Conservation (phyloP, 2,797 vertebrate genomes). For the Neosilurus hyrtlii region DNA sequence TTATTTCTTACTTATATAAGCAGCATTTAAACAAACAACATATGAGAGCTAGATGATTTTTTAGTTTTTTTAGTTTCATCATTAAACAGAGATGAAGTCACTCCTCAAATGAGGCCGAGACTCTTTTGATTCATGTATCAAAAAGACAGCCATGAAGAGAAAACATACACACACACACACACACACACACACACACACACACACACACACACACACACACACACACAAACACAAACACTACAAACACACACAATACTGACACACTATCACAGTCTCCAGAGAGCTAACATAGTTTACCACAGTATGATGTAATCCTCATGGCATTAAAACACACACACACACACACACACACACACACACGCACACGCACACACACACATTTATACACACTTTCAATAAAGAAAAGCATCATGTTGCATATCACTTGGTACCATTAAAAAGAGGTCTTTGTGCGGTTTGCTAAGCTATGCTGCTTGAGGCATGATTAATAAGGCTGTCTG, state of each 20-base stretch:
- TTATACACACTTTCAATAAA: constrained; percentile 53
- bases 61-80: constrained; percentile 32
- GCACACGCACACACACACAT: constrained; percentile 35
- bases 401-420: constrained; percentile 46
- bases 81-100: constrained; percentile 34
- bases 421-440: constrained; percentile 54
- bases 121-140: constrained; percentile 19
- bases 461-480: constrained; percentile 54
- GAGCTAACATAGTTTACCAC: constrained; percentile 48
- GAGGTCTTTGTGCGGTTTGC: constrained; percentile 52
- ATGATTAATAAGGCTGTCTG: constrained; percentile 55
- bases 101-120: constrained; percentile 29
- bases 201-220: constrained; percentile 39
- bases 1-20: not conserved
- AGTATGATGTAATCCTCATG: constrained; percentile 42
- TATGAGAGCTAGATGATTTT: constrained; percentile 17
- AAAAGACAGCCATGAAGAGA: constrained; percentile 36
- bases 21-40: constrained; percentile 14
- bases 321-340: constrained; percentile 41
- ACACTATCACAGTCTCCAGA: constrained; percentile 42
- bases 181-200: not conserved
- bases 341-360: constrained; percentile 44
- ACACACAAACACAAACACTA: constrained; percentile 54
- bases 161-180: not conserved
- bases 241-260: constrained; percentile 29